Percentiles rank a stretch among this genome's conserved stretches.
phyloP scores from a whole-genome alignment of 2,888 invertebrate species.

The Chymomyza procnemis region DNA sequence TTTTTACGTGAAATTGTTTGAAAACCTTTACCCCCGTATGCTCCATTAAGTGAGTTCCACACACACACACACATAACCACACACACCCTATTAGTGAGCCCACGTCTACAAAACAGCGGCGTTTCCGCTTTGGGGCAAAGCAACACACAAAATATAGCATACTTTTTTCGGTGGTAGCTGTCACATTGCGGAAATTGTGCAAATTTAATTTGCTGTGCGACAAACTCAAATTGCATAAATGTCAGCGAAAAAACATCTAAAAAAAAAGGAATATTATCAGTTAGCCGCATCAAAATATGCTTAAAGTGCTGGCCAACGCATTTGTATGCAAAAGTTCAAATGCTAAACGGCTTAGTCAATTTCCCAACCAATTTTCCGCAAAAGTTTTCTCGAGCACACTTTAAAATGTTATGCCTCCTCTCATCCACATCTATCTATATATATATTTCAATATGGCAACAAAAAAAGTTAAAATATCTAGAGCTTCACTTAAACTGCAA shows the following conservation, averaged over 20 bases:
- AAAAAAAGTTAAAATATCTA: background rate
- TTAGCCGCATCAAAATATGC: background rate
- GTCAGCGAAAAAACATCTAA: slow-evolving; percentile 30
- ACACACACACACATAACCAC: slow-evolving; percentile 7
- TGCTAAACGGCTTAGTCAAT: slow-evolving; percentile 24
- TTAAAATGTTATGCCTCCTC: slow-evolving; percentile 19
- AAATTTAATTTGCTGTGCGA: slow-evolving; percentile 69
- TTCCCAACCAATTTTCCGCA: slow-evolving; percentile 44
- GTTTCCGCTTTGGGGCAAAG: slow-evolving; percentile 35
- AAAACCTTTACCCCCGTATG: slow-evolving; percentile 26
- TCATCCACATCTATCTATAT: too few species aligned
- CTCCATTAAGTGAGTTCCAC: background rate
- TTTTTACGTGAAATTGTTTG: slow-evolving; percentile 62
- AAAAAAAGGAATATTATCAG: background rate
- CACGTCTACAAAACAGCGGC: background rate
- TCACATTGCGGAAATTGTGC: slow-evolving; percentile 15
- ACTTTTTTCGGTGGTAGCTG: slow-evolving; percentile 42
- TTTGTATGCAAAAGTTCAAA: slow-evolving; percentile 24
- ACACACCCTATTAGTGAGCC: background rate
- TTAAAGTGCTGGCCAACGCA: slow-evolving; percentile 33
- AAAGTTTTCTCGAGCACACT: slow-evolving; percentile 37
- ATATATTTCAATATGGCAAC: slow-evolving; percentile 8
- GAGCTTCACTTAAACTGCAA: slow-evolving; percentile 31
- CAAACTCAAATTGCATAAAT: slow-evolving; percentile 70
- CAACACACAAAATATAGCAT: slow-evolving; percentile 41